phyloP scores from a whole-genome alignment of 2,888 invertebrate species.

The Venustoraphidia nigricollis region DNA sequence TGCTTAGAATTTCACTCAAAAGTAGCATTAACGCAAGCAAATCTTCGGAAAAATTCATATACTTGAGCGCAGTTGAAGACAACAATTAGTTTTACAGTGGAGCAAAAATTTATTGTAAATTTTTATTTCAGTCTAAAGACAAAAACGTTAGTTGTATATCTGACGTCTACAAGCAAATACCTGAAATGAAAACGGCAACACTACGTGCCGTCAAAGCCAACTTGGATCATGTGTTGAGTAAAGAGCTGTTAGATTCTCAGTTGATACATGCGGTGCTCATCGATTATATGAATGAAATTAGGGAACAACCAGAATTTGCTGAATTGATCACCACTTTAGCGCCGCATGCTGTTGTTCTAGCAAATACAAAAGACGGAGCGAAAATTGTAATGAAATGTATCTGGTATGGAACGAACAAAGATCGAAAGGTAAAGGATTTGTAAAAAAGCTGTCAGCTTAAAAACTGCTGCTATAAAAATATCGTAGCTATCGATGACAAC shows the following conservation, averaged over 20 bases:
- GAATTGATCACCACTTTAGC: slow-evolving; percentile 64
- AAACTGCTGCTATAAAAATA: not conserved
- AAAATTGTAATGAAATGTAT: slow-evolving; percentile 70
- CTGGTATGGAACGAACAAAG: slow-evolving; percentile 74
- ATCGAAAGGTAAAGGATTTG: slow-evolving; percentile 40
- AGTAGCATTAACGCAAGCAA: too few species aligned
- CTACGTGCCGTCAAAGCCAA: slow-evolving; percentile 58
- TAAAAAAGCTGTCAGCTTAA: not conserved
- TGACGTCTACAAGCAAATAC: slow-evolving; percentile 52
- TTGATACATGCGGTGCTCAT: slow-evolving; percentile 67
- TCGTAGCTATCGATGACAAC: too few species aligned
- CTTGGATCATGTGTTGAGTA: slow-evolving; percentile 53
- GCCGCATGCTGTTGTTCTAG: slow-evolving; percentile 41
- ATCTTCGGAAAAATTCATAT: too few species aligned
- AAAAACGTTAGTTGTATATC: slow-evolving; percentile 49
- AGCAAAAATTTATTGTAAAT: slow-evolving; percentile 1
- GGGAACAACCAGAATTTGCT: slow-evolving; percentile 39
- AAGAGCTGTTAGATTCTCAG: slow-evolving; percentile 45
- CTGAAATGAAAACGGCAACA: slow-evolving; percentile 56
- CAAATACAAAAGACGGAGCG: slow-evolving; percentile 70
- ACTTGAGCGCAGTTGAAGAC: too few species aligned
- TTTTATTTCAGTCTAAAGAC: slow-evolving; percentile 42
- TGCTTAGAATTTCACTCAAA: too few species aligned
- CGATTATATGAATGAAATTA: slow-evolving; percentile 66
- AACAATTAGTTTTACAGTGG: too few species aligned